Base-by-base conservation (phyloP, 1,140 invertebrate genomes). In the Octopus sinensis region DNA sequence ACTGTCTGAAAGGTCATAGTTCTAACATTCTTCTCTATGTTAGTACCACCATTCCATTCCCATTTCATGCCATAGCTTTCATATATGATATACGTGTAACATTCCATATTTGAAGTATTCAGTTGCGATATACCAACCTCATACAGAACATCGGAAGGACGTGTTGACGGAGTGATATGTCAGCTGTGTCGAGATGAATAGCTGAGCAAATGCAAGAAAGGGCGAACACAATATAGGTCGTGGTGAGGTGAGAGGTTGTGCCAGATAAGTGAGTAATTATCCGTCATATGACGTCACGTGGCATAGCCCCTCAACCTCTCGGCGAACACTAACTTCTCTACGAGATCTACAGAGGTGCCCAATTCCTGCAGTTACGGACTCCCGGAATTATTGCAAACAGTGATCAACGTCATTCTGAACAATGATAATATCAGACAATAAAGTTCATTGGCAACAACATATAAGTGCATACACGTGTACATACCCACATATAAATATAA, bases 231-330 rank as follows among this genome's bases (percentile, higher is more conserved):
- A 73, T n/a, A 73, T 73, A 73, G 68, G 68, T 73, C 68, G 68
- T 73, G 30, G 68, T 12, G 68, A 73, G 68, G 68, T 73, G 68
- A 73, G 68, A 73, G 68, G 68, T 23, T 73, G 7, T 73, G 68
- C 68, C 68, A 73, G 68, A 73, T n/a, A 73, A 73, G 68, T 73
- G 68, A 73, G 68, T 73, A 23, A 12, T 73, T 5, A 12, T 73
- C 68, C 68, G 68, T 5, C 30, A 73, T 73, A 73, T 23, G 68
- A 73, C 68, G 68, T 73, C 68, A 73, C 68, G 68, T 73, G 68
- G 68, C 68, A 73, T 73, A 73, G 68, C 68, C 68, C 68, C 68
- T 73, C 68, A 73, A 73, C 68, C 68, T 73, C 68, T 73, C 68
- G 13, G 68, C 68, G 68, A 73, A 73, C 68, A 17, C 68, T 73